Evolutionary conservation across 2,888 invertebrate genomes (phyloP), one percentile per base, ranked within the genome.

Genomic region (Caenorhabditis angaria): DNA sequence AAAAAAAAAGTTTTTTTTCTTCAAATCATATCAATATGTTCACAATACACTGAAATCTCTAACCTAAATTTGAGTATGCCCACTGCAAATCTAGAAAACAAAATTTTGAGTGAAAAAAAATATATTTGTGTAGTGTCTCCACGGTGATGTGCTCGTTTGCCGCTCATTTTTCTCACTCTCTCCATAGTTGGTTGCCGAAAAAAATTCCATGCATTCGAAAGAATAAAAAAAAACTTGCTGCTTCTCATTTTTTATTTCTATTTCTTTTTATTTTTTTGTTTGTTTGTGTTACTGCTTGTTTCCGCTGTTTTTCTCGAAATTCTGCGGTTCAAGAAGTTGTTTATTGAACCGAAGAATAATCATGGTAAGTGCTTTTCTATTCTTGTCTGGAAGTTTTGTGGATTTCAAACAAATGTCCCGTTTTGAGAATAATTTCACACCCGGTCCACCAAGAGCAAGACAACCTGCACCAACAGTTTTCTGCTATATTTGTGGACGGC

Each of bases 401-500:
- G n/a, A n/a, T n/a, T n/a, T n/a, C n/a, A n/a, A n/a, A n/a, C 10
- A 24, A 50, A 50, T 50, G 50, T 22, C 32, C 5, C 10, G 27
- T 32, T 69, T 78, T 54, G 67, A 83, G 82, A 77, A 82, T 48
- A 77, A 82, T 64, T 73, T 83, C 48, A 82, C 71, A 10, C 82
- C 83, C 2, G 80, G 78, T 12, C 78, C 80, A 0, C 78, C 83
- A 12, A 65, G 79, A 50, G 86, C 85, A 24, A 80, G 84, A 0
- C 62, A 71, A 20, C 78, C 86, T n/a, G 88, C 88, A 4, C 88
- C 86, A 12, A 87, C 88, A 14, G 87, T 89, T 50, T 87, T 89
- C 68, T 92, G 92, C 83, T 91, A 91, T 86, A 90, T 91, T 78
- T 92, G 92, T 83, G 91, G 91, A 1, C 89, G 91, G 57, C 91